Percentiles rank a stretch among this genome's conserved stretches.
These are phyloP conservation scores for Pangasius krempfi DNA, from an alignment of 2,797 vertebrate genomes.

Conservation along the genomic window DNA sequence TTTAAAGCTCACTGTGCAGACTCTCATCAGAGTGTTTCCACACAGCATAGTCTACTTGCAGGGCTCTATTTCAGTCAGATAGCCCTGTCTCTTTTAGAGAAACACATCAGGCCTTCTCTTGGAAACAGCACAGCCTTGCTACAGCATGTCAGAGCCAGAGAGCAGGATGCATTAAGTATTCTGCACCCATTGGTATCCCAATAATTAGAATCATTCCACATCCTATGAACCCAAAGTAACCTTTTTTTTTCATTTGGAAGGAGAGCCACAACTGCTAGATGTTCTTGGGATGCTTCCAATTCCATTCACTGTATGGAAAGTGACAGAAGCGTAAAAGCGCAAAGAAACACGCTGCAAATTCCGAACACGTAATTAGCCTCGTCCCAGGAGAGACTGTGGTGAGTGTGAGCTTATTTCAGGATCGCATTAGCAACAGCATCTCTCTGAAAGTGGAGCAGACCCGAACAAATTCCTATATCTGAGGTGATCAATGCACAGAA, in stretches of 20 bases:
- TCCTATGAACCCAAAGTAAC: slow-evolving; percentile 72
- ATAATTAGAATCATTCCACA: slow-evolving; percentile 77
- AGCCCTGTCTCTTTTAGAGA: slow-evolving; percentile 30
- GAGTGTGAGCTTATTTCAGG: slow-evolving; percentile 71
- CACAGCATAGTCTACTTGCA: slow-evolving; percentile 10
- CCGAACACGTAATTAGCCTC: slow-evolving; percentile 76
- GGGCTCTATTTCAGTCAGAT: slow-evolving; percentile 36
- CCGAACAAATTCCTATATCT: slow-evolving; percentile 58
- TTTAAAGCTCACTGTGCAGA: slow-evolving; percentile 19
- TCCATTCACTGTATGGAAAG: slow-evolving; percentile 74
- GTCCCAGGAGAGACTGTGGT: slow-evolving; percentile 70
- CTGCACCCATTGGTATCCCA: slow-evolving; percentile 64
- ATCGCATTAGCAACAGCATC: slow-evolving; percentile 73
- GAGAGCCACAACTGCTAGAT: slow-evolving; percentile 70
- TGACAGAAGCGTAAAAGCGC: slow-evolving; percentile 78
- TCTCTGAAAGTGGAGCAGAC: slow-evolving; percentile 59
- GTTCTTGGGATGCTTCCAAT: slow-evolving; percentile 78
- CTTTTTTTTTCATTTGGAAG: slow-evolving; percentile 64
- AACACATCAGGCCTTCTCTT: slow-evolving; percentile 47
- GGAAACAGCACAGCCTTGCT: slow-evolving; percentile 38
- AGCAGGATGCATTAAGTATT: slow-evolving; percentile 62
- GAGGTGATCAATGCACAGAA: slow-evolving; percentile 45
- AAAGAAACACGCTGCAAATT: slow-evolving; percentile 72
- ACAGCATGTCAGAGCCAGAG: slow-evolving; percentile 50
- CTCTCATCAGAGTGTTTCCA: slow-evolving; percentile 16